Evolutionary conservation across 2,113 vertebrate species (phyloP), one percentile per base, ranked within the genome.

Genomic region (Grus americana): DNA sequence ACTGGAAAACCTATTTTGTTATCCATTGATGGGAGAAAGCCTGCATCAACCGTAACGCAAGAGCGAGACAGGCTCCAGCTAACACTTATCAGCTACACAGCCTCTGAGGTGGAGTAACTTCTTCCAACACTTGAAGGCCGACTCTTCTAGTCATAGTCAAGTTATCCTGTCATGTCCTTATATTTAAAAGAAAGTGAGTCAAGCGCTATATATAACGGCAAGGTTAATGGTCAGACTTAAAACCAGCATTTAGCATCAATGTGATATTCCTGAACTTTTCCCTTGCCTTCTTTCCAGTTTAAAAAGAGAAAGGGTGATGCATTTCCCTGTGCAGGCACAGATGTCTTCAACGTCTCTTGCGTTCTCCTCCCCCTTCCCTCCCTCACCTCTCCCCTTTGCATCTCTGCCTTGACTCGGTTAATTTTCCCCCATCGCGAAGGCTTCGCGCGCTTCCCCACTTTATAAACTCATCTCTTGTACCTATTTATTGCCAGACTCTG

Each of bases 141-240:
- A 89, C 19, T 63, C 34, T 47, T 61, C 38, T 14, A 34, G 32
- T 71, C 61, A 42, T 40, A 94, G n/a, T 67, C 20, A 75, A 68
- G 44, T 30, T 70, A 73, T 22, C 20, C 70, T 52, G 47, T 23
- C 47, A 27, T 0, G 12, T 10, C 70, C 62, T 65, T 84, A 3
- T 36, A n/a, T 24, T 75, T 70, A 80, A 86, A 70, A 67, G 52
- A 29, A 38, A 66, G 38, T 6, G 36, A 87, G 58, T 54, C 65
- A 85, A 68, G 65, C 0, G 0, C 86, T 85, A 66, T 36, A 63
- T 68, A 11, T 63, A 82, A 63, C 1, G 0, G 17, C 70, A 29
- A 17, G 15, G 54, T 62, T 65, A 62, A 74, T 27, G 15, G 24
- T 38, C 32, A 54, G 29, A 9, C 42, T 30, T 71, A 58, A 49